phyloP scores from a whole-genome alignment of 1,140 invertebrate genomes.

The Saxidomus purpurata region DNA sequence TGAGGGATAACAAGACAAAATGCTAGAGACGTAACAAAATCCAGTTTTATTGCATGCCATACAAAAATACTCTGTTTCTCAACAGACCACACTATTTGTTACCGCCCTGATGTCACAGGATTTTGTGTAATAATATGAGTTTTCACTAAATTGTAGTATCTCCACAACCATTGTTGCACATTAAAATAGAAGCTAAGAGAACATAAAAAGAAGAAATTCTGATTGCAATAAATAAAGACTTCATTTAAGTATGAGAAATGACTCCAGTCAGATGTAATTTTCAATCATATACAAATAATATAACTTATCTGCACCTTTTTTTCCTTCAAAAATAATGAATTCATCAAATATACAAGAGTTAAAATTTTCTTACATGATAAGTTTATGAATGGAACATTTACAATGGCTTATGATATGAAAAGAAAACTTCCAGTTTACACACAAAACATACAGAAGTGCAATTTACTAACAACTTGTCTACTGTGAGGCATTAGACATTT shows the following conservation, averaged over 20 bases:
- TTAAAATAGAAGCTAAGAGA: not conserved
- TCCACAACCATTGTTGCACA: too few species aligned
- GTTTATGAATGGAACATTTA: slow-evolving; percentile 28
- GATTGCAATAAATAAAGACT: not conserved
- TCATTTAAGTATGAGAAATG: not conserved
- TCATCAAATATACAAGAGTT: slow-evolving; percentile 48
- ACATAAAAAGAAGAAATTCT: not conserved
- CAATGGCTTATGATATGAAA: not conserved
- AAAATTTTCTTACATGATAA: slow-evolving; percentile 51
- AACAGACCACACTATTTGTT: too few species aligned
- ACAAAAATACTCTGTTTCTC: too few species aligned
- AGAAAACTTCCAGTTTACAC: not conserved
- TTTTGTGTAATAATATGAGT: too few species aligned
- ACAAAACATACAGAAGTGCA: not conserved
- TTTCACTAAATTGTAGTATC: too few species aligned
- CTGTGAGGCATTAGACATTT: not conserved
- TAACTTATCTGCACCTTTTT: slow-evolving; percentile 3
- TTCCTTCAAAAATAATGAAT: slow-evolving; percentile 28
- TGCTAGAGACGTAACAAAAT: too few species aligned
- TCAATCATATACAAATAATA: slow-evolving; percentile 39
- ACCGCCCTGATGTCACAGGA: too few species aligned
- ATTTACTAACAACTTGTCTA: not conserved
- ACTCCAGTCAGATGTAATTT: not conserved
- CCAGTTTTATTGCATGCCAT: too few species aligned
- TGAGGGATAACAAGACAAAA: too few species aligned